Evolutionary conservation across 2,888 invertebrate species (phyloP).

Genomic region (Drosophila anomelani): DNA sequence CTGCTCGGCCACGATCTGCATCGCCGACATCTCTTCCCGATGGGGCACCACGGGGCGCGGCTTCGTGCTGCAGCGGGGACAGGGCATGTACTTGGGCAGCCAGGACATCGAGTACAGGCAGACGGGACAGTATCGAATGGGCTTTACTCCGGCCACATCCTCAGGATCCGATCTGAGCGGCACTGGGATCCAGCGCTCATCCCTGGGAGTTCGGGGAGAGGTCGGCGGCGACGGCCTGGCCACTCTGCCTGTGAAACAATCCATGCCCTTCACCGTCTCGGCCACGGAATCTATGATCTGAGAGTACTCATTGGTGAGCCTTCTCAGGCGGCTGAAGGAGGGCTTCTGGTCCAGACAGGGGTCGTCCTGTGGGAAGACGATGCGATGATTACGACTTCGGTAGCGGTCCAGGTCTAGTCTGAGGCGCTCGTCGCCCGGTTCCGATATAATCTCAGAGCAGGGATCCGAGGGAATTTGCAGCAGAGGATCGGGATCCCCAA

Average conservation of each 20-base stretch:
- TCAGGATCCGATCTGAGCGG: conserved; percentile 32
- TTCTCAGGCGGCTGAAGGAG: conserved; percentile 46
- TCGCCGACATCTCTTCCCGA: conserved; percentile 65
- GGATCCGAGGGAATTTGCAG: conserved; percentile 8
- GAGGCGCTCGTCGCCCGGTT: conserved; percentile 54
- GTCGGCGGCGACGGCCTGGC: background rate
- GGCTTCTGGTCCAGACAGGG: conserved; percentile 27
- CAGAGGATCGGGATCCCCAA: conserved; percentile 36
- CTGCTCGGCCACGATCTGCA: conserved; percentile 72
- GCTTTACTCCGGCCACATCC: conserved; percentile 47
- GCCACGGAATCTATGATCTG: conserved; percentile 49
- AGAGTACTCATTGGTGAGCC: conserved; percentile 39
- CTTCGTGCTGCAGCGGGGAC: conserved; percentile 80
- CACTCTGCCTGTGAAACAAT: background rate
- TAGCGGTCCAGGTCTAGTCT: conserved; percentile 75
- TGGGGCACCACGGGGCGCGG: conserved; percentile 58
- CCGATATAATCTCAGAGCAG: conserved; percentile 31
- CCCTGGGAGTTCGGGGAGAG: background rate
- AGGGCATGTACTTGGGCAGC: conserved; percentile 84
- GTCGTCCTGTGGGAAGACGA: background rate
- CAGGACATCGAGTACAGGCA: conserved; percentile 80
- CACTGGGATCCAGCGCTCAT: conserved; percentile 39
- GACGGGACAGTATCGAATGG: conserved; percentile 77
- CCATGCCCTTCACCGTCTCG: conserved; percentile 13
- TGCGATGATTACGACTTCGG: conserved; percentile 31